Evolutionary conservation across 2,113 vertebrate genomes (phyloP), one percentile per base, ranked within the genome.

Genomic region (Rhynchomys soricoides): DNA sequence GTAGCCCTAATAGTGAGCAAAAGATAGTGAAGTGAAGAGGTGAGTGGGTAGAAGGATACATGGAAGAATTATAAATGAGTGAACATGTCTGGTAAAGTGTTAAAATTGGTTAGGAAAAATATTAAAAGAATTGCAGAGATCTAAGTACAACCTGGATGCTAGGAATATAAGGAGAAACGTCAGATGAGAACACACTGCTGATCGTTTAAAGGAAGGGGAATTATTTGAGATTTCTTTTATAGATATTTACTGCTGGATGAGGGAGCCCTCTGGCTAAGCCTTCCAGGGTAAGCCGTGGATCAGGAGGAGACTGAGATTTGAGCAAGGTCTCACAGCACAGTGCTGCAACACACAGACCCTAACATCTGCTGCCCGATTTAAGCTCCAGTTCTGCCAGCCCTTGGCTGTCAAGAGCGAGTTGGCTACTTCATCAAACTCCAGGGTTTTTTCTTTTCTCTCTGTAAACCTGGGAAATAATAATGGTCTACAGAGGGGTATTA

Each of bases 201-300:
- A 40, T 89, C 45, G 77, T 48, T 87, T 95, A 90, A 17, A 83
- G 43, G 40, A 89, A 73, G 22, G 29, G 77, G 31, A 48, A 31
- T 92, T 85, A 62, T 8, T 31, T 94, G 37, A 95, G 43, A 40
- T 66, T 93, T 82, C 15, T 57, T 86, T 75, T 57, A 71, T 29
- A 94, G 93, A 73, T 82, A 85, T 79, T 93, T 73, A 68, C 37
- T 95, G 59, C n/a, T 70, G 21, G 29, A n/a, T 55, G n/a, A 81
- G 59, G 73, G 6, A 79, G 13, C 29, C 21, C n/a, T 59, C 29
- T 7, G 3, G 34, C 26, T n/a, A 57, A 40, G 9, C 34, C 45
- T 86, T 77, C 11, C 8, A 40, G 45, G 11, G 9, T 6, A 21
- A 68, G 15, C n/a, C 37, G 48, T 43, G 10, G 21, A 40, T 29